Evolutionary conservation across 2,888 invertebrate genomes (phyloP).

Genomic region (Aquatica leii): DNA sequence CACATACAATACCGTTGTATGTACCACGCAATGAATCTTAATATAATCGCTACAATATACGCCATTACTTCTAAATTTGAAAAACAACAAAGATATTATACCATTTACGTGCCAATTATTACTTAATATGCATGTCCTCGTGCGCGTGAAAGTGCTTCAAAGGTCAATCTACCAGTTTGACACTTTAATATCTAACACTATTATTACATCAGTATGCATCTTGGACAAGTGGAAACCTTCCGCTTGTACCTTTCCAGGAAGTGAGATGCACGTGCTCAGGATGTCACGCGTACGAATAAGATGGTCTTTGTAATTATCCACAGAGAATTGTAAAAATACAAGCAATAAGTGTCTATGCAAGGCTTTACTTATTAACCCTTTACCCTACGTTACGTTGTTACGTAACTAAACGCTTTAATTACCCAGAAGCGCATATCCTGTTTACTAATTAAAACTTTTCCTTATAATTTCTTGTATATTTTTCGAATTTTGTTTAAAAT

Average conservation of each 20-base stretch:
- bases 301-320: conserved; percentile 34
- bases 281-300: conserved; percentile 51
- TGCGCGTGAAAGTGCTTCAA: conserved; percentile 10
- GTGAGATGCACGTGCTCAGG: conserved; percentile 58
- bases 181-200: conserved; percentile 26
- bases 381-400: conserved; percentile 24
- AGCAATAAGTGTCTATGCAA: background rate
- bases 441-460: conserved; percentile 24
- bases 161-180: conserved; percentile 30
- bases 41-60: too few relatives aligned
- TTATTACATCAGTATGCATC: conserved; percentile 51
- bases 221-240: conserved; percentile 49
- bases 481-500: conserved; percentile 12
- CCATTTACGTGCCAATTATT: too few relatives aligned
- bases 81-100: too few relatives aligned
- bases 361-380: conserved; percentile 34
- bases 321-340: conserved; percentile 24
- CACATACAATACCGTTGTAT: too few relatives aligned
- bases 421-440: conserved; percentile 34
- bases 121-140: background rate
- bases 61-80: too few relatives aligned
- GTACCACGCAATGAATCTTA: too few relatives aligned
- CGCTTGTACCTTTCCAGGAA: conserved; percentile 57
- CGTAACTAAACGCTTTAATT: conserved; percentile 34
- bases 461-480: background rate